These are phyloP conservation scores for Escarpia spicata DNA, from an alignment of 2,888 invertebrate species.

Conservation along the genomic window DNA sequence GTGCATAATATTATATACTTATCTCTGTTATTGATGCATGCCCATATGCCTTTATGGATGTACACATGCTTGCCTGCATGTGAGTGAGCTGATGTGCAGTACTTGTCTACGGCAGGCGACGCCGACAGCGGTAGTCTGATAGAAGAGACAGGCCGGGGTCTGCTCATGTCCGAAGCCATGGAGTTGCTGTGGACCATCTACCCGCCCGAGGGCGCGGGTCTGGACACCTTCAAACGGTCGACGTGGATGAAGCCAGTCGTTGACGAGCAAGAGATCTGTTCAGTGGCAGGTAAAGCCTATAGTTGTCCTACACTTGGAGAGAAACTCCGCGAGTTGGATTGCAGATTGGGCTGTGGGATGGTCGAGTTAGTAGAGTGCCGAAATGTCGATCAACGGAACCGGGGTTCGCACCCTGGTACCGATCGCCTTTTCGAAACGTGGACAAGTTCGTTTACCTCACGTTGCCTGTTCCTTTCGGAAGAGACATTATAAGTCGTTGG, in stretches of 20 bases:
- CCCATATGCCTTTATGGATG: background rate
- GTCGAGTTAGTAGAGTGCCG: no score
- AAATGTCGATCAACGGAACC: no score
- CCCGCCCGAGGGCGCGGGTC: constrained; percentile 33
- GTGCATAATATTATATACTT: background rate
- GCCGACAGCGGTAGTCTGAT: background rate
- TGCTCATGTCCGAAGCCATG: constrained; percentile 34
- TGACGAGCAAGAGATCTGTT: constrained; percentile 23
- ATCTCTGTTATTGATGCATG: background rate
- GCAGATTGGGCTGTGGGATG: no score
- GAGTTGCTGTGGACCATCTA: constrained; percentile 38
- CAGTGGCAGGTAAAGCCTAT: background rate
- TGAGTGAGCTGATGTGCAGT: background rate
- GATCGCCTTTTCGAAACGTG: no score
- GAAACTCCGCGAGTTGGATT: no score
- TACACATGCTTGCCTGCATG: background rate
- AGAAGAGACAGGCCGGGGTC: constrained; percentile 29
- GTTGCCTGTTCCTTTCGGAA: no score
- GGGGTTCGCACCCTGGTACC: no score
- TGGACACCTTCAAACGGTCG: constrained; percentile 20
- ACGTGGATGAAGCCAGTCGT: constrained; percentile 32
- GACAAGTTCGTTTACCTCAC: no score
- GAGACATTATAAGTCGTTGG: no score
- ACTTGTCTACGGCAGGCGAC: background rate
- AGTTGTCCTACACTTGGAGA: background rate